phyloP scores from a whole-genome alignment of 1,140 invertebrate species.

The Pteromalus puparum region DNA sequence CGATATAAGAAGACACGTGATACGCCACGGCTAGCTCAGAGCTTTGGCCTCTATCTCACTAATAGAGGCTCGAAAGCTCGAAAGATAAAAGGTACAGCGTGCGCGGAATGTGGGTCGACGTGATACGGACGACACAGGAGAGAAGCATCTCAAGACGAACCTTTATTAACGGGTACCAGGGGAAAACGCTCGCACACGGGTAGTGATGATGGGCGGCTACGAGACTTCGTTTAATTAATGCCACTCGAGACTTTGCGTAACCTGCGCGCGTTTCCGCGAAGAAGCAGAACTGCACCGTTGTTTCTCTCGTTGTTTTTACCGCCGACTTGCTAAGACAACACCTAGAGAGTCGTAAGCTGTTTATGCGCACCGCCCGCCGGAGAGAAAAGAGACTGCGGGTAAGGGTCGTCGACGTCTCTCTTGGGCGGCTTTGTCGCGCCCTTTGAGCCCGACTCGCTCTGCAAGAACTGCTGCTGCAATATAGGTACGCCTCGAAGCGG shows the following conservation, averaged over 20 bases:
- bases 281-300: background rate
- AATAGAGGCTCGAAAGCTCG: background rate
- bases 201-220: background rate
- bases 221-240: constrained; percentile 17
- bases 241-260: constrained; percentile 8
- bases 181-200: background rate
- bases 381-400: background rate
- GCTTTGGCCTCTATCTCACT: background rate
- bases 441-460: background rate
- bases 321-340: no score
- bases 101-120: background rate
- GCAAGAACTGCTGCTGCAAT: background rate
- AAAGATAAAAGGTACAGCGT: background rate
- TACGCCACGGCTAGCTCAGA: background rate
- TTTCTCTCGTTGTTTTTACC: constrained; percentile 15
- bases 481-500: background rate
- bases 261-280: background rate
- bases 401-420: constrained; percentile 7
- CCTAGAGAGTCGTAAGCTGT: background rate
- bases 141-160: background rate
- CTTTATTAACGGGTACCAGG: background rate
- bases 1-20: background rate
- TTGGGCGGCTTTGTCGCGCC: background rate
- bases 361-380: background rate
- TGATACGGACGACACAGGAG: background rate